Conservation (phyloP, 2,888 invertebrate species). For the Apantesis nais region DNA sequence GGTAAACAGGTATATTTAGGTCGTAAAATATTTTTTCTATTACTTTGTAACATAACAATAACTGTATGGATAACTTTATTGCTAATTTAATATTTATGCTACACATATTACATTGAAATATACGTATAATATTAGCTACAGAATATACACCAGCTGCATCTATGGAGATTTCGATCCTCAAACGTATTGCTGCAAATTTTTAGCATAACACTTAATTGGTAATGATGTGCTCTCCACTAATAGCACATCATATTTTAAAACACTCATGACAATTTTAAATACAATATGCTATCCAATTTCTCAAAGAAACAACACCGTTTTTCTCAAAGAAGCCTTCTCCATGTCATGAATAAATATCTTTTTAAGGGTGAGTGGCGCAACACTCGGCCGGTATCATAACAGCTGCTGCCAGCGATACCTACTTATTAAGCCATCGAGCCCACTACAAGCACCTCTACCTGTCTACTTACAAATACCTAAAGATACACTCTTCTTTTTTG, state of each 20-base stretch:
- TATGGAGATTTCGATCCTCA: not conserved
- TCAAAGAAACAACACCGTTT: not conserved
- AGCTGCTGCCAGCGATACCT: conserved; percentile 83
- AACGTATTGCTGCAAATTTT: not conserved
- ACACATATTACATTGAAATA: not conserved
- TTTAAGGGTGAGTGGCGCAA: conserved; percentile 80
- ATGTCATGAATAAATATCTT: conserved; percentile 58
- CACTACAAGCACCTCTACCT: conserved; percentile 53
- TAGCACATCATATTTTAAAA: not conserved
- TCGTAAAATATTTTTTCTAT: not conserved
- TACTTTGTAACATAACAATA: not conserved
- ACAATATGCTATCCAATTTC: not conserved
- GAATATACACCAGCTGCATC: not conserved
- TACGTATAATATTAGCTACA: not conserved
- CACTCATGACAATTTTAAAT: no score
- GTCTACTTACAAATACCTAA: conserved; percentile 20
- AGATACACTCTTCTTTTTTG: conserved; percentile 25
- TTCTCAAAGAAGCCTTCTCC: conserved; percentile 56
- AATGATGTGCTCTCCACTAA: not conserved
- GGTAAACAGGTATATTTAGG: not conserved
- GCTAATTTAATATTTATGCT: not conserved
- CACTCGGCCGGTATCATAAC: conserved; percentile 83
- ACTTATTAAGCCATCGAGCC: conserved; percentile 81
- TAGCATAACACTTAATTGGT: not conserved
- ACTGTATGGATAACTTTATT: not conserved